phyloP scores from a whole-genome alignment of 2,113 vertebrate genomes.

The Bufo bufo region DNA sequence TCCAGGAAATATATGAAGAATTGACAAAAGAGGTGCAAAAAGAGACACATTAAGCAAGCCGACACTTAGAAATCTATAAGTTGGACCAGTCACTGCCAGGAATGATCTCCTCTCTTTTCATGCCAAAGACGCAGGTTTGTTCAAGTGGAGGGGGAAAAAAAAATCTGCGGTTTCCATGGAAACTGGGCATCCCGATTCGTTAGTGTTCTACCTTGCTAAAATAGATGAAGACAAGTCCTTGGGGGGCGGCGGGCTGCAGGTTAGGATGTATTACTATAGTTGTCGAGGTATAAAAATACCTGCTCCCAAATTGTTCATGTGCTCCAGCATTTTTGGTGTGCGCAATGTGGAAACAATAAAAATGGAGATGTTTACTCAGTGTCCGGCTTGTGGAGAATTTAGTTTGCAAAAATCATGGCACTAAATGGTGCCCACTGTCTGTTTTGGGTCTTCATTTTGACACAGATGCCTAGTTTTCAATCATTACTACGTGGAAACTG shows the following conservation, averaged over 20 bases:
- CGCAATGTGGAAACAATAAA: constrained; percentile 14
- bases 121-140: constrained; percentile 19
- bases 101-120: constrained; percentile 10
- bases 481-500: too few relatives aligned
- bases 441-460: too few relatives aligned
- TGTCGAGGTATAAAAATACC: constrained; percentile 1
- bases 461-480: too few relatives aligned
- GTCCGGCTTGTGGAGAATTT: not conserved
- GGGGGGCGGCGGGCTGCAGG: not conserved
- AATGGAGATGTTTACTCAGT: constrained; percentile 11
- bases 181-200: not conserved
- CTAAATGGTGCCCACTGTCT: too few relatives aligned
- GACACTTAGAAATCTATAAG: not conserved
- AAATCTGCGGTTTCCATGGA: constrained; percentile 21
- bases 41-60: not conserved
- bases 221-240: constrained; percentile 10
- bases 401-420: not conserved
- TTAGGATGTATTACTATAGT: not conserved
- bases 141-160: not conserved
- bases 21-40: not conserved
- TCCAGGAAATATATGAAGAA: not conserved
- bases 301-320: not conserved
- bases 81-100: constrained; percentile 32
- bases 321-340: constrained; percentile 34
- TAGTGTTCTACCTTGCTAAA: not conserved